phyloP scores from a whole-genome alignment of 1,140 invertebrate genomes.

The Pseudomyrmex cubaensis region DNA sequence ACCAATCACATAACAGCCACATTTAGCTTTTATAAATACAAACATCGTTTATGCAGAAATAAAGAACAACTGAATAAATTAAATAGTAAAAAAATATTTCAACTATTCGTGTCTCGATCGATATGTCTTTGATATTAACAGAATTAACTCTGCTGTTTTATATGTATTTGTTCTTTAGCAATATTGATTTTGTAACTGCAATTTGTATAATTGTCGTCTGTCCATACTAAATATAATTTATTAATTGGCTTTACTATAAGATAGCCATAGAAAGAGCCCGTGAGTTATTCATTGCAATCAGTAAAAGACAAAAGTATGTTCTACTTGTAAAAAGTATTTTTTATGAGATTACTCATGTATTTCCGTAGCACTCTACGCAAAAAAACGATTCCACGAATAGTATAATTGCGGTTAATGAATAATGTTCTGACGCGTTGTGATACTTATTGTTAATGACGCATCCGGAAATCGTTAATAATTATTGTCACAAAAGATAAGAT shows the following conservation, averaged over 20 bases:
- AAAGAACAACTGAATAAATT: constrained; percentile 16
- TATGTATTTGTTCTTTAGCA: no score
- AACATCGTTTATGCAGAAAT: neutral
- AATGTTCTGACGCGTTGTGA: constrained; percentile 42
- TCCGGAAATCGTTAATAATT: constrained; percentile 27
- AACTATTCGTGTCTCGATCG: neutral
- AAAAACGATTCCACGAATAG: constrained; percentile 36
- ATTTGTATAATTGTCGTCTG: neutral
- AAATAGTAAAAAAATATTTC: neutral
- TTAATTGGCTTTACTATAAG: no score
- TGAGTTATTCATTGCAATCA: neutral
- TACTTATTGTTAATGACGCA: constrained; percentile 38
- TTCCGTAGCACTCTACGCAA: neutral
- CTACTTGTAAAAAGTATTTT: neutral
- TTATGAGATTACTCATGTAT: constrained; percentile 33
- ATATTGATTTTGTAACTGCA: neutral
- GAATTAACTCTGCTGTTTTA: constrained; percentile 1
- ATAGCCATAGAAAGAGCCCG: neutral
- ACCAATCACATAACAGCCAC: neutral
- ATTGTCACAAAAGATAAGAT: neutral
- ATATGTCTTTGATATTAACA: neutral
- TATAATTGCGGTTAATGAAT: constrained; percentile 39
- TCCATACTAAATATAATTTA: neutral
- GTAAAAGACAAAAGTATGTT: neutral
- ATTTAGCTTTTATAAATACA: constrained; percentile 20